phyloP scores from a whole-genome alignment of 1,140 invertebrate species.

The Heliconius nattereri region DNA sequence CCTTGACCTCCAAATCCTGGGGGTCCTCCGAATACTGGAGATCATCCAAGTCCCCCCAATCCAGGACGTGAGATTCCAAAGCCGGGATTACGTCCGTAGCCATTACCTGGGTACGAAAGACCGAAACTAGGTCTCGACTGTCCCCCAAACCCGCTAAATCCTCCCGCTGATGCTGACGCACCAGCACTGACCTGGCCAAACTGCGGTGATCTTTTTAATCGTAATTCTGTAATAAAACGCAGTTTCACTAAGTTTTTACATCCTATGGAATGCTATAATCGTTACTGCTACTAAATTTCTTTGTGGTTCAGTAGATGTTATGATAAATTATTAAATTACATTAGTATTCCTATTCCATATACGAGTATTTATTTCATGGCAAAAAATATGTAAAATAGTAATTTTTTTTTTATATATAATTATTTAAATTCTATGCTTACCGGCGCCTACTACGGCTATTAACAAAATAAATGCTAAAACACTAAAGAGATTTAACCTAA shows the following conservation, averaged over 20 bases:
- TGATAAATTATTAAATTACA: no score
- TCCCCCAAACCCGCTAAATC: slow-evolving; percentile 29
- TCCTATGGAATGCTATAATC: no score
- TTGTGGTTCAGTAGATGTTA: no score
- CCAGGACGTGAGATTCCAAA: slow-evolving; percentile 17
- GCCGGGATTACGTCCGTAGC: background rate
- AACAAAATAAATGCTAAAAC: slow-evolving; percentile 10
- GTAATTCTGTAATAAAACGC: slow-evolving; percentile 33
- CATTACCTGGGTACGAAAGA: no score
- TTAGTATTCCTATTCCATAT: no score
- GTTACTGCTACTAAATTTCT: no score
- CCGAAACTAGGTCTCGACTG: slow-evolving; percentile 23
- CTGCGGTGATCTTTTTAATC: slow-evolving; percentile 45
- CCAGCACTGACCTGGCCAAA: slow-evolving; percentile 44
- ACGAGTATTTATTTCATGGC: no score
- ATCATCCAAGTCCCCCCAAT: slow-evolving; percentile 18
- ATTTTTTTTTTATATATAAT: slow-evolving; percentile 11
- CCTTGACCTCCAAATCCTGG: background rate
- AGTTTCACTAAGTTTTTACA: no score
- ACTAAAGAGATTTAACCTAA: background rate
- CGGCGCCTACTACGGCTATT: slow-evolving; percentile 9
- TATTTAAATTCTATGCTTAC: slow-evolving; percentile 6
- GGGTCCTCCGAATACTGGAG: background rate
- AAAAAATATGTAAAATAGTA: no score
- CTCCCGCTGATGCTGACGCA: slow-evolving; percentile 34